phyloP scores from a whole-genome alignment of 2,113 vertebrate species.

The Phoenicopterus ruber region DNA sequence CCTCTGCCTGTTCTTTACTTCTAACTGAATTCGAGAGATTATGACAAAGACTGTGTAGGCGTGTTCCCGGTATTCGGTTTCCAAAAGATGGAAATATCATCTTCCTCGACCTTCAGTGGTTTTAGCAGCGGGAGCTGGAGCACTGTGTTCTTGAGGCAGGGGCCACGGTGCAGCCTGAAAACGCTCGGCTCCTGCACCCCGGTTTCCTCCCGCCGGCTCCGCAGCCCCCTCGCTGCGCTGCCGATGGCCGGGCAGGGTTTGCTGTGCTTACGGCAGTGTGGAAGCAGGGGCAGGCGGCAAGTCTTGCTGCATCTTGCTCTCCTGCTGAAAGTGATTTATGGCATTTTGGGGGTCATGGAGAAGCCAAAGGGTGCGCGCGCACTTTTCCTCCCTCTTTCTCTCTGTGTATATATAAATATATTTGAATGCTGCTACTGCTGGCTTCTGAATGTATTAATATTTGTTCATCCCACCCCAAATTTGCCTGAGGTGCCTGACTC shows the following conservation, averaged over 20 bases:
- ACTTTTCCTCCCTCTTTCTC: background rate
- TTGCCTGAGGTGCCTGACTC: background rate
- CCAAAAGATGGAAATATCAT: slow-evolving; percentile 68
- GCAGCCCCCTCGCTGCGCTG: background rate
- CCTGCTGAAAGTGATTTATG: background rate
- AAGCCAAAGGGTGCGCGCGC: background rate
- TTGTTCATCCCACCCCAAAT: background rate
- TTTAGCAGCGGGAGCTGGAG: background rate
- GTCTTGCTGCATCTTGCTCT: background rate
- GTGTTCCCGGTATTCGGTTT: slow-evolving; percentile 53
- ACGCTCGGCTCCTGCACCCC: background rate
- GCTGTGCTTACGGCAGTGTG: background rate
- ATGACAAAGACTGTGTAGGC: slow-evolving; percentile 61
- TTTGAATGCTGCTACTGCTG: background rate
- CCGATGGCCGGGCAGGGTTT: background rate
- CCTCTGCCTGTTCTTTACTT: slow-evolving; percentile 43
- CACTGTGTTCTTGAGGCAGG: background rate
- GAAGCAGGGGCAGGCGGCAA: background rate
- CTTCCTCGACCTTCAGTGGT: slow-evolving; percentile 23
- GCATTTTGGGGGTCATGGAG: background rate
- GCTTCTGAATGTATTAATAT: background rate
- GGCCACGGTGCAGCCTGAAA: background rate
- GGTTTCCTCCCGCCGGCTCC: background rate
- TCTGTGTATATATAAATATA: background rate
- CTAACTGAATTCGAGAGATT: slow-evolving; percentile 49